phyloP scores from a whole-genome alignment of 2,888 invertebrate genomes.

The Xiphydria camelus region DNA sequence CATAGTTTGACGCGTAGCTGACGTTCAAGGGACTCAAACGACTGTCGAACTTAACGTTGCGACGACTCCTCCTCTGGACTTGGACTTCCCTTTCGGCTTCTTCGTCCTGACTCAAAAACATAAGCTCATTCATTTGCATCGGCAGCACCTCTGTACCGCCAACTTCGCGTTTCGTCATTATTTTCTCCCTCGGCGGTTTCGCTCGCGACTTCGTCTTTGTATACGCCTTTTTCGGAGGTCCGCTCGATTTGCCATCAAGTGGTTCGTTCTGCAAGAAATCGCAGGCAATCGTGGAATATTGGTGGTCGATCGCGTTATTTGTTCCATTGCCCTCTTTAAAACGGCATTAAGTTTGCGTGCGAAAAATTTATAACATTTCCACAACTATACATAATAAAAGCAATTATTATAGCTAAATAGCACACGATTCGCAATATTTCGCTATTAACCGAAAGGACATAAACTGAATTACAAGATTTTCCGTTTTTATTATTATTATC shows the following conservation, averaged over 20 bases:
- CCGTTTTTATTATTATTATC: too few species aligned
- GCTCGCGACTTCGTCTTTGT: slow-evolving; percentile 31
- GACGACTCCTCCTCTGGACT: slow-evolving; percentile 24
- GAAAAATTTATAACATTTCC: too few species aligned
- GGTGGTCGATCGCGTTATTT: too few species aligned
- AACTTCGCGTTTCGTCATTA: slow-evolving; percentile 40
- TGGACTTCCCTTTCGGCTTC: neutral
- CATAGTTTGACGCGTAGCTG: slow-evolving; percentile 75
- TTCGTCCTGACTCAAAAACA: slow-evolving; percentile 10
- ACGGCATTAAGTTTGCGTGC: too few species aligned
- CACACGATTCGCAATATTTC: too few species aligned
- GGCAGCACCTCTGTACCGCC: neutral
- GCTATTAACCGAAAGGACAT: too few species aligned
- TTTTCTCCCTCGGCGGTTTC: slow-evolving; percentile 36
- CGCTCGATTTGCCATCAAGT: slow-evolving; percentile 31
- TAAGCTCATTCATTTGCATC: slow-evolving; percentile 13
- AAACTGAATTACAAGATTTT: too few species aligned
- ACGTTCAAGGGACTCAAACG: slow-evolving; percentile 78
- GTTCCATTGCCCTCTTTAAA: too few species aligned
- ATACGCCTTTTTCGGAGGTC: slow-evolving; percentile 42
- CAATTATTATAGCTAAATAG: too few species aligned
- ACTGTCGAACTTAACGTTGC: slow-evolving; percentile 38
- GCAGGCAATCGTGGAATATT: neutral
- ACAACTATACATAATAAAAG: too few species aligned
- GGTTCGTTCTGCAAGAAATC: slow-evolving; percentile 41